Evolutionary conservation across 2,888 invertebrate genomes (phyloP).

Genomic region (Palloptera scutellata): DNA sequence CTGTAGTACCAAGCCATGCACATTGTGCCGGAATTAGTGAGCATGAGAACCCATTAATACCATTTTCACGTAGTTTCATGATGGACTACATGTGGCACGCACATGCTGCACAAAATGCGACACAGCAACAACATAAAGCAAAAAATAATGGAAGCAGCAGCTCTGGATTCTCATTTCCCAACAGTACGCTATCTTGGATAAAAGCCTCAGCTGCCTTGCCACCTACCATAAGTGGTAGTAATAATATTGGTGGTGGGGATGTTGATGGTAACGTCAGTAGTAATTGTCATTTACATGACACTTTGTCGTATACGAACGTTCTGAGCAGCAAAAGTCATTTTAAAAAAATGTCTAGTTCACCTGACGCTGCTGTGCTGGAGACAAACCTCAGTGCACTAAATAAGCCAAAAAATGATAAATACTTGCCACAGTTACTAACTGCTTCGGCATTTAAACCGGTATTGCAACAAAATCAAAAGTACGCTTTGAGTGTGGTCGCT

Average conservation of each 20-base stretch:
- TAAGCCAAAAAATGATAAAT: constrained; percentile 34
- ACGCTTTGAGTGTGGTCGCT: not conserved
- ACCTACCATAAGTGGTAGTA: constrained; percentile 10
- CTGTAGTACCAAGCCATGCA: constrained; percentile 38
- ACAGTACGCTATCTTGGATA: constrained; percentile 74
- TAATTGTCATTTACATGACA: not conserved
- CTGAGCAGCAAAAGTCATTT: not conserved
- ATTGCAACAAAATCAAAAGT: constrained; percentile 29
- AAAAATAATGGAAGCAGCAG: constrained; percentile 37
- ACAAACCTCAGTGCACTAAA: not conserved
- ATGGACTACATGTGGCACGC: constrained; percentile 86
- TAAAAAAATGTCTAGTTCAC: not conserved
- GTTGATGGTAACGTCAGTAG: not conserved
- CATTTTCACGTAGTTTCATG: constrained; percentile 72
- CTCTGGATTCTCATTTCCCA: constrained; percentile 69
- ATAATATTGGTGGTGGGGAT: not conserved
- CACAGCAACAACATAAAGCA: constrained; percentile 34
- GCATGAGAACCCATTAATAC: constrained; percentile 61
- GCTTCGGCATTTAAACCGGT: constrained; percentile 56
- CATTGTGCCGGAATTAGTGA: constrained; percentile 38
- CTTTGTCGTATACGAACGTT: constrained; percentile 1
- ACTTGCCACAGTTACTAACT: constrained; percentile 49
- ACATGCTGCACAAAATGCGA: constrained; percentile 59
- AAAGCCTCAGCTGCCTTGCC: constrained; percentile 60
- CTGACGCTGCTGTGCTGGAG: not conserved